Evolutionary conservation across 2,888 invertebrate species (phyloP).

Genomic region (Leptinotarsa haldemani): DNA sequence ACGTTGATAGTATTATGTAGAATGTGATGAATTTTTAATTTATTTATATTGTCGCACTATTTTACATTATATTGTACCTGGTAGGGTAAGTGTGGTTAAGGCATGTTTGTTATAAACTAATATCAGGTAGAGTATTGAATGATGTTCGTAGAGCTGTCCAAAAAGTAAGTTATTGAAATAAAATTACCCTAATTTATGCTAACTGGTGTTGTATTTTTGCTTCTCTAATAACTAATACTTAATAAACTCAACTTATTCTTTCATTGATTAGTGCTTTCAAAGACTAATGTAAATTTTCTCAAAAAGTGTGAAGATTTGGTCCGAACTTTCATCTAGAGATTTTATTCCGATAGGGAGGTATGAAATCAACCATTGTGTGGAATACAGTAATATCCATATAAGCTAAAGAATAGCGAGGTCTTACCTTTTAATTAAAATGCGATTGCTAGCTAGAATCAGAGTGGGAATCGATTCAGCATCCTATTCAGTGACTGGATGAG

Average conservation of each 20-base stretch:
- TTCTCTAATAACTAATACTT: slow-evolving; percentile 5
- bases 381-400: too few relatives aligned
- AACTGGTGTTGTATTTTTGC: slow-evolving; percentile 15
- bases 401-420: too few relatives aligned
- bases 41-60: slow-evolving; percentile 1
- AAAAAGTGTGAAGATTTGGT: too few relatives aligned
- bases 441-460: too few relatives aligned
- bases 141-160: neutral
- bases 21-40: slow-evolving; percentile 26
- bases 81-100: slow-evolving; percentile 10
- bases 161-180: slow-evolving; percentile 2
- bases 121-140: slow-evolving; percentile 3
- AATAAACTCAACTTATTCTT: slow-evolving; percentile 22
- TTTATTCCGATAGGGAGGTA: too few relatives aligned
- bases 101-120: slow-evolving; percentile 22
- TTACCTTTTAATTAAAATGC: too few relatives aligned
- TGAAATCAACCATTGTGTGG: too few relatives aligned
- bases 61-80: slow-evolving; percentile 29
- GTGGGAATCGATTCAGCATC: too few relatives aligned
- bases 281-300: neutral
- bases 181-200: slow-evolving; percentile 25
- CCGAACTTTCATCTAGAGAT: too few relatives aligned
- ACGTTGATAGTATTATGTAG: slow-evolving; percentile 21
- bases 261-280: neutral
- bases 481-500: too few relatives aligned